Percentiles rank a stretch among this genome's conserved stretches.
phyloP scores from a whole-genome alignment of 2,888 invertebrate species.

The Drosophila parthenogenetica region DNA sequence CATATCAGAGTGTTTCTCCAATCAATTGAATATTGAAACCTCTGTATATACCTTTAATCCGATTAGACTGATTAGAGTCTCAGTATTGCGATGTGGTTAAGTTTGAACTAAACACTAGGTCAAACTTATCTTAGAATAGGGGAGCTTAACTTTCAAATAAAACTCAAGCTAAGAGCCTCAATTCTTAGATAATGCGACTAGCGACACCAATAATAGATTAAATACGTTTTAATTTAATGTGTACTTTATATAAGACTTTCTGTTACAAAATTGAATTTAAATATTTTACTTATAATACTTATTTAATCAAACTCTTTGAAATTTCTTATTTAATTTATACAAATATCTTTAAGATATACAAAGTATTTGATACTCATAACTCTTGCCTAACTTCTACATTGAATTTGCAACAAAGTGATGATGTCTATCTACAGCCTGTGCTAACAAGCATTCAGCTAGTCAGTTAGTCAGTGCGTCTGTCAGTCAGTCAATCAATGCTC shows the following conservation, averaged over 20 bases:
- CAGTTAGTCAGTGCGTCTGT: constrained; percentile 15
- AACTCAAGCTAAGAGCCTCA: constrained; percentile 65
- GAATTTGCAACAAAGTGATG: neutral
- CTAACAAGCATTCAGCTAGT: constrained; percentile 1
- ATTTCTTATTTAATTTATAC: neutral
- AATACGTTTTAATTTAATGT: neutral
- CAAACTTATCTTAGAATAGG: constrained; percentile 70
- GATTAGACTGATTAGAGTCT: constrained; percentile 38
- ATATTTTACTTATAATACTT: too few relatives aligned
- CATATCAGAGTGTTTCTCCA: constrained; percentile 57
- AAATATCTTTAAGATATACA: constrained; percentile 1
- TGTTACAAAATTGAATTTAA: neutral
- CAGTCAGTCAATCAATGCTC: constrained; percentile 62
- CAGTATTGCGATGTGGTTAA: neutral
- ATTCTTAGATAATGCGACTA: constrained; percentile 67
- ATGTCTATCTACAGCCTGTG: neutral
- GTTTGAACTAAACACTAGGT: constrained; percentile 17
- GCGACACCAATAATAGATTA: neutral
- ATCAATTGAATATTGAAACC: constrained; percentile 44
- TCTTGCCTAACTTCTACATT: neutral
- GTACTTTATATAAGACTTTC: neutral
- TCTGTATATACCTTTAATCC: constrained; percentile 66
- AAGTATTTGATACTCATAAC: neutral
- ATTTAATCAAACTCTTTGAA: neutral
- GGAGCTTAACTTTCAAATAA: constrained; percentile 65